A percentile compares a stretch with the other conserved stretches of the same genome.
Conservation (phyloP, 2,888 invertebrate genomes). For the Pandemis heparana region DNA sequence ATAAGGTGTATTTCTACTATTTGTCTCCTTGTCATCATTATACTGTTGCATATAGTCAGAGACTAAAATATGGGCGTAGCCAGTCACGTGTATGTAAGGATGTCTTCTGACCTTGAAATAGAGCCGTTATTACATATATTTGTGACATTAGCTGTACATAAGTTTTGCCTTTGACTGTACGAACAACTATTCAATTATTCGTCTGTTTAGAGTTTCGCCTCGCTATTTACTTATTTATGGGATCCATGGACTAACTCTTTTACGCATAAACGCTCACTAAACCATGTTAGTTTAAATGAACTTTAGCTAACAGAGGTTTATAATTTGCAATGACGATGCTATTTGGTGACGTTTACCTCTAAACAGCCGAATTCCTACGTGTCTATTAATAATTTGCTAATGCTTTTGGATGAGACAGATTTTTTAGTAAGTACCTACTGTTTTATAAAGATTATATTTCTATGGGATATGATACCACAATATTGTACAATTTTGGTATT, state of each 20-base stretch:
- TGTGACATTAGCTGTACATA: neutral
- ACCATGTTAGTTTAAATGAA: neutral
- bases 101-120: no score
- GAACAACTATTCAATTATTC: constrained; percentile 51
- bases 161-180: neutral
- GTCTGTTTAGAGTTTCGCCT: neutral
- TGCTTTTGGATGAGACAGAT: constrained; percentile 31
- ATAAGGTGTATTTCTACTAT: constrained; percentile 62
- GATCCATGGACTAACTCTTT: neutral
- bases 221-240: neutral
- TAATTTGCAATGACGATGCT: neutral
- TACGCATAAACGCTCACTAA: neutral
- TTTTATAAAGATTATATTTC: constrained; percentile 30
- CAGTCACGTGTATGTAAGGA: neutral
- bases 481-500: constrained; percentile 48
- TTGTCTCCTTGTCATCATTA: constrained; percentile 57
- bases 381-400: constrained; percentile 46
- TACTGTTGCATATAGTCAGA: constrained; percentile 48
- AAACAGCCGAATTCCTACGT: constrained; percentile 50
- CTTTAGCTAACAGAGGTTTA: neutral
- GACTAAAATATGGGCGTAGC: neutral
- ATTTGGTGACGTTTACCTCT: neutral
- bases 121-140: neutral
- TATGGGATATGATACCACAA: constrained; percentile 34
- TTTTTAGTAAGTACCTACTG: constrained; percentile 10